Conservation (phyloP, 2,113 vertebrate species). For the Muscicapa adusta region DNA sequence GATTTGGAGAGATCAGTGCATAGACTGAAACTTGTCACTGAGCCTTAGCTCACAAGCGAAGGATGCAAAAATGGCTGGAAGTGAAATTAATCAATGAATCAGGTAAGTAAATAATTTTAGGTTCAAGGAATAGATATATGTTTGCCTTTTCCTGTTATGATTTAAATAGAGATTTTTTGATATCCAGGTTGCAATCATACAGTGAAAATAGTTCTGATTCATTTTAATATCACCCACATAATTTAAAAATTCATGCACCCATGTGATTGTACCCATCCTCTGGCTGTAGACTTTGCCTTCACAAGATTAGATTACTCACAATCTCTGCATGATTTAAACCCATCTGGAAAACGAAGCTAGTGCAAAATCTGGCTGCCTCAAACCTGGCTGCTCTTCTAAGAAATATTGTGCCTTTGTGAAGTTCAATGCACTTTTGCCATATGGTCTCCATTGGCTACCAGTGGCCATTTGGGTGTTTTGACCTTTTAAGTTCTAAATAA, state of each 20-base stretch:
- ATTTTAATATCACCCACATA: neutral
- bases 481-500: neutral
- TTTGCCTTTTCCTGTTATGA: neutral
- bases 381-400: constrained; percentile 42
- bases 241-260: neutral
- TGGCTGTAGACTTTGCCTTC: neutral
- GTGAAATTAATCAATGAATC: neutral
- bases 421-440: neutral
- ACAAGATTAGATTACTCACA: neutral
- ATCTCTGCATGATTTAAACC: neutral
- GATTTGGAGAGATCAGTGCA: neutral
- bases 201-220: neutral
- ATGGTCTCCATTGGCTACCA: neutral
- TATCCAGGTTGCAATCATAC: neutral
- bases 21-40: neutral
- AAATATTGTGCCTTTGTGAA: neutral
- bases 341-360: neutral
- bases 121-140: neutral
- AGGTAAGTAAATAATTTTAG: neutral
- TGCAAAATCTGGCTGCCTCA: constrained; percentile 21
- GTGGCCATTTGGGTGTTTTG: neutral
- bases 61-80: neutral
- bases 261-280: neutral
- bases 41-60: neutral
- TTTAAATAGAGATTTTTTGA: neutral